Percentiles rank a stretch among this genome's conserved stretches.
Conservation (phyloP, 2,888 invertebrate genomes). For the Apodemia mormo region DNA sequence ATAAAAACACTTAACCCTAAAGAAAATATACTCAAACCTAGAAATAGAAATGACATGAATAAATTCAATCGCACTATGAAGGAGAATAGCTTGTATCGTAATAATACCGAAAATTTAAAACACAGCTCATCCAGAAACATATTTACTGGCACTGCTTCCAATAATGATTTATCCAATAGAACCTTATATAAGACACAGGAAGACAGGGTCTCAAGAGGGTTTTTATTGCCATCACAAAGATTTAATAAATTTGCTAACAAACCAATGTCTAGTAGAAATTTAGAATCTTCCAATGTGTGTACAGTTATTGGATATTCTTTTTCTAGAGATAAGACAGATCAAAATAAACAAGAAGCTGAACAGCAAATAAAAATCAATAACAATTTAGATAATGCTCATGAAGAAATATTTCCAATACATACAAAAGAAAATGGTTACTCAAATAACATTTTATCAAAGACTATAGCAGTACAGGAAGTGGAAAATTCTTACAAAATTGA, state of each 20-base stretch:
- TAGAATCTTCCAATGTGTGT: not conserved
- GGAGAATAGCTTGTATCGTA: constrained; percentile 47
- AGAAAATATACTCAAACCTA: constrained; percentile 41
- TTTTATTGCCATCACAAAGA: constrained; percentile 58
- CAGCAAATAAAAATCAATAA: constrained; percentile 8
- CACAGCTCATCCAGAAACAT: constrained; percentile 48
- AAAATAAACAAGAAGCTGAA: not conserved
- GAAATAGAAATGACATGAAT: constrained; percentile 45
- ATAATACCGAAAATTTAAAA: constrained; percentile 47
- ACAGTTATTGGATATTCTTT: constrained; percentile 10
- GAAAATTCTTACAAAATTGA: not conserved
- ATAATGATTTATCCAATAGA: constrained; percentile 29
- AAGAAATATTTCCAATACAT: constrained; percentile 33
- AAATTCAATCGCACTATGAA: constrained; percentile 43
- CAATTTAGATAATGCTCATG: constrained; percentile 30
- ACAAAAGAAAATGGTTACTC: constrained; percentile 21
- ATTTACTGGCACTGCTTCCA: constrained; percentile 29
- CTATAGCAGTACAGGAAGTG: not conserved
- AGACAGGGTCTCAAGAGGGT: constrained; percentile 50
- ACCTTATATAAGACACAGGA: not conserved
- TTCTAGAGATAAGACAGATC: not conserved
- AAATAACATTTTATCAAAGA: not conserved
- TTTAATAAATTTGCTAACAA: constrained; percentile 48
- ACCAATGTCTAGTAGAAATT: constrained; percentile 17
- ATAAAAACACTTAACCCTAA: constrained; percentile 36